Base-by-base conservation (phyloP, 2,888 invertebrate species). In the Tachina fera region DNA sequence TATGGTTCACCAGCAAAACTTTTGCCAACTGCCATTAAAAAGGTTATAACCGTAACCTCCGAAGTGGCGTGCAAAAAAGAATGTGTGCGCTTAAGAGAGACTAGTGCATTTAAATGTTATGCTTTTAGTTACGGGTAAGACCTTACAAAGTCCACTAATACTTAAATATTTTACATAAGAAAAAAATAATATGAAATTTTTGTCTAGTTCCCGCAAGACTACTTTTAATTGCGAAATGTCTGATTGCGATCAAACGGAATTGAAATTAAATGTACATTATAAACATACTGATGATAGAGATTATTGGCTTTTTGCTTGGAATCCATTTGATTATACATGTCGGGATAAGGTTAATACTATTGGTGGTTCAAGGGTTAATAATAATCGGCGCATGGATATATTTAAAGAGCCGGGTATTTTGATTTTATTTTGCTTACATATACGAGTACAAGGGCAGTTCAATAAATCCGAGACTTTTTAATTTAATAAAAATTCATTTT, bases 241-340 rank as follows among this genome's bases (percentile, higher is more conserved):
- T 1, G 97, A 97, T 90, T 95, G 97, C 16, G 95, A 96, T 61
- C 95, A 96, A 89, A 95, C 96, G 89, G 97, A 97, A 90, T 93
- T 96, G 0, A 94, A 96, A 88, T 94, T 95, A 9, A 95, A 96
- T 80, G 94, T 96, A 0, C 97, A 97, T 90, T 97, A 96, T 88
- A 93, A 94, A 0, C 94, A 95, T 77, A 91, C 92, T 0, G 91
- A 91, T 63, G 96, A 96, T 51, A 92, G 94, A 0, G 95, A 96
- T 81, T 95, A 95, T 88, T 95, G 96, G 94, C 92, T 96, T 41
- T 97, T 96, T 88, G 95, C 96, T 0, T 97, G 96, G 94, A 96
- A 97, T 89, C 94, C 96, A 61, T 95, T 96, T 88, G 96, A 96
- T 90, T 95, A 96, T 16, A 94, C 95, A 39, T 97, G 97, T 86